A percentile compares a stretch with the other conserved stretches of the same genome.
Conservation (phyloP, 2,113 vertebrate species). For the Ptyas mucosa region DNA sequence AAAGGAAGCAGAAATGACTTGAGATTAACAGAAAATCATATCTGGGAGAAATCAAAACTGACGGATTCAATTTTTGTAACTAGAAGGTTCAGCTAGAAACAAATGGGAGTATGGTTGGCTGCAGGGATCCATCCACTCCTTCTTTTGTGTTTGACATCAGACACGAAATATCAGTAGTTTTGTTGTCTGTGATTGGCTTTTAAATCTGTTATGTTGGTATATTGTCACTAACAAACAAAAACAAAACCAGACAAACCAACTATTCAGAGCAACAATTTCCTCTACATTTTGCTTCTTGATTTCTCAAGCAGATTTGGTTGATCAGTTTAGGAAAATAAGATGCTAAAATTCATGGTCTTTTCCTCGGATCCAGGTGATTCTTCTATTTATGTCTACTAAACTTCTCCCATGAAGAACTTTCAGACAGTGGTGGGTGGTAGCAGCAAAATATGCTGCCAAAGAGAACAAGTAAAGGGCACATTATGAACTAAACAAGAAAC, state of each 20-base stretch:
- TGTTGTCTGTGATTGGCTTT: not conserved
- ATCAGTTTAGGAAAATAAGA: not conserved
- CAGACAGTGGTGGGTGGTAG: not conserved
- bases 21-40: not conserved
- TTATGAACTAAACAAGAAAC: not conserved
- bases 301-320: not conserved
- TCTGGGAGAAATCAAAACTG: not conserved
- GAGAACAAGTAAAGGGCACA: not conserved
- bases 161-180: not conserved
- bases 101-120: not conserved
- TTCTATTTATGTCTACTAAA: not conserved
- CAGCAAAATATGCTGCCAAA: not conserved
- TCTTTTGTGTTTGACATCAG: not conserved
- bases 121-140: not conserved
- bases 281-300: not conserved
- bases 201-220: not conserved
- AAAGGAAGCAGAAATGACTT: not conserved
- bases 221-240: not conserved
- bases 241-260: not conserved
- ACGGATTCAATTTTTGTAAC: not conserved
- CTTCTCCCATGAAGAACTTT: not conserved
- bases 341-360: not conserved
- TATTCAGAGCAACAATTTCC: not conserved
- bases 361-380: not conserved
- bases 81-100: not conserved